Evolutionary conservation across 2,888 invertebrate species (phyloP).

Genomic region (Andrena chrysosceles): DNA sequence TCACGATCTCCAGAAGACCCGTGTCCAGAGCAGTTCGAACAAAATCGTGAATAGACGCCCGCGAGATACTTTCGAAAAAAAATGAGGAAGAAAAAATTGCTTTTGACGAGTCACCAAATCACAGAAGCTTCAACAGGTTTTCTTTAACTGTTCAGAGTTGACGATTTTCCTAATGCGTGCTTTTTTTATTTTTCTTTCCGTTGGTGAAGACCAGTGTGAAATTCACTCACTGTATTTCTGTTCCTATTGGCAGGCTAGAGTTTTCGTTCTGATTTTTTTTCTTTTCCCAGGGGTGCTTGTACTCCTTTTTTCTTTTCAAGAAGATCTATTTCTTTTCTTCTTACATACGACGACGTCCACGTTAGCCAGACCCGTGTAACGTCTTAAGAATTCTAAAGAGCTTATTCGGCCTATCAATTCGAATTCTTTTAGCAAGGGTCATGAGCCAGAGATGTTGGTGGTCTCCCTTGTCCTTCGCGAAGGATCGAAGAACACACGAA

Average conservation of each 20-base stretch:
- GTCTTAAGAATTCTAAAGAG: not conserved
- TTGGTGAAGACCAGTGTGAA: too few relatives aligned
- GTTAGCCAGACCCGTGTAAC: not conserved
- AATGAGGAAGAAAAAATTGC: not conserved
- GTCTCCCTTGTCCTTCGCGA: not conserved
- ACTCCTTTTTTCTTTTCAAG: not conserved
- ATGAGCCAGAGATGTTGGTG: not conserved
- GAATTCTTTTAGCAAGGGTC: conserved; percentile 1
- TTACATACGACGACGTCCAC: not conserved
- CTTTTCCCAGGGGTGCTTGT: not conserved
- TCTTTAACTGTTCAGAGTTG: too few relatives aligned
- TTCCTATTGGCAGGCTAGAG: too few relatives aligned
- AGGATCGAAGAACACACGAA: too few relatives aligned
- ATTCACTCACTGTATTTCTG: too few relatives aligned
- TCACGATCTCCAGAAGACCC: not conserved
- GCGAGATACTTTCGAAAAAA: not conserved
- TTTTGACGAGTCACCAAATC: too few relatives aligned
- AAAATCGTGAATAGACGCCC: not conserved
- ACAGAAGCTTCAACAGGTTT: too few relatives aligned
- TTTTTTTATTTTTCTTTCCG: too few relatives aligned
- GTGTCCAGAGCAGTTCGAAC: not conserved
- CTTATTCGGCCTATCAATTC: not conserved
- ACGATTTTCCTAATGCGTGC: too few relatives aligned
- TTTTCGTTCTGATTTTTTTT: not conserved
- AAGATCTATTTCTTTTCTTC: not conserved